Base-by-base conservation (phyloP, 2,113 vertebrate species). In the Labeo catla region DNA sequence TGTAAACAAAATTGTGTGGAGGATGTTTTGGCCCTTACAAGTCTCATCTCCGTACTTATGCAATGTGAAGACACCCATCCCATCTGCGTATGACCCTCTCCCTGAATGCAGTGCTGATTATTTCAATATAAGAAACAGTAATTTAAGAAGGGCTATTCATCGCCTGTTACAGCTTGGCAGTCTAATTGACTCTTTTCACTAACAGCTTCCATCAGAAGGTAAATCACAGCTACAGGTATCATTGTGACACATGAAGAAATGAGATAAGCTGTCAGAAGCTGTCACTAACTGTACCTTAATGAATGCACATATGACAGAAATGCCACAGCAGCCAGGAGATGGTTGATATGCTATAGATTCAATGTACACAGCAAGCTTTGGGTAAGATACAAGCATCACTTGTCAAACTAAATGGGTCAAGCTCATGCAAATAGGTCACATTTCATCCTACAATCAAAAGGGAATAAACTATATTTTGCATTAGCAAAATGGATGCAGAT, bases 181-280 rank as follows among this genome's bases (percentile, higher is more conserved):
- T 28, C 78, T 84, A 81, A 85, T 81, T 85, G 77, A 79, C 80
- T 84, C 65, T 84, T 68, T 84, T 84, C 86, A 39, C 76, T 16
- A 70, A 34, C 66, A 70, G 54, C 54, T 59, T 70, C 76, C 34
- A 21, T 36, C 50, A 9, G 8, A 54, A 43, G 39, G 54, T 61
- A n/a, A n/a, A 61, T 59, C 54, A 43, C 54, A 39, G 34, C 57
- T 21, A 21, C 36, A 39, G 34, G 54, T 59, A 61, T n/a, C 77
- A 3, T 16, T 43, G 19, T 61, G 36, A 59, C 28, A 78, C 23
- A 73, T 43, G 8, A 76, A 28, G 73, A 15, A 28, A 11, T 50
- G 45, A 50, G 72, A 76, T 11, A n/a, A 77, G 47, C 23, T 34
- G 34, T 43, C 54, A 57, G 16, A 52, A 28, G 23, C 52, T 78